Evolutionary conservation across 2,797 vertebrate species (phyloP).

Genomic region (Eulemur mongoz): DNA sequence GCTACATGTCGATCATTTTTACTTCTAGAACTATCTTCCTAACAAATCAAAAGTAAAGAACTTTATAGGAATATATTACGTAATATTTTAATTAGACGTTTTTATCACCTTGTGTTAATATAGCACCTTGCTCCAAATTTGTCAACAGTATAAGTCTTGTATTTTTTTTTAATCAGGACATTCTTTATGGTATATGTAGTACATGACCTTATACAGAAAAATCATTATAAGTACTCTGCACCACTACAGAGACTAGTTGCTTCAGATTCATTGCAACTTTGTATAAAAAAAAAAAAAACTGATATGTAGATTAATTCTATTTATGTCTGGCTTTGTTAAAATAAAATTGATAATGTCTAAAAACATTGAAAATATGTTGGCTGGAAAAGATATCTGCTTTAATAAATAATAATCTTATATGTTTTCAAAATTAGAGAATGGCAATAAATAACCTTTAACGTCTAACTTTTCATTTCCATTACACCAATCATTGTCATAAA

Average conservation of each 20-base stretch:
- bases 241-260: neutral
- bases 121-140: constrained; percentile 69
- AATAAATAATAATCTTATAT: neutral
- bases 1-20: neutral
- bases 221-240: neutral
- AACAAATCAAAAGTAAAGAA: neutral
- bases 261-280: neutral
- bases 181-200: neutral
- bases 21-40: neutral
- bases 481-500: neutral
- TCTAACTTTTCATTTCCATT: constrained; percentile 25
- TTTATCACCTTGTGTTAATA: constrained; percentile 78
- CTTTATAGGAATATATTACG: neutral
- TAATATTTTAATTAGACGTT: constrained; percentile 36
- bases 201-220: neutral
- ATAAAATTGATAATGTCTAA: neutral
- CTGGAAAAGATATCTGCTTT: neutral
- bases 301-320: neutral
- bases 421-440: neutral
- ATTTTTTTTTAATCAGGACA: constrained; percentile 38
- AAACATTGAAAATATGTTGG: neutral
- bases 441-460: neutral
- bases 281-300: neutral
- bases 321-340: constrained; percentile 28
- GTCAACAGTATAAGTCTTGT: neutral